These are phyloP conservation scores for Amphibalanus amphitrite DNA, from an alignment of 1,140 invertebrate species.

Conservation along the genomic window DNA sequence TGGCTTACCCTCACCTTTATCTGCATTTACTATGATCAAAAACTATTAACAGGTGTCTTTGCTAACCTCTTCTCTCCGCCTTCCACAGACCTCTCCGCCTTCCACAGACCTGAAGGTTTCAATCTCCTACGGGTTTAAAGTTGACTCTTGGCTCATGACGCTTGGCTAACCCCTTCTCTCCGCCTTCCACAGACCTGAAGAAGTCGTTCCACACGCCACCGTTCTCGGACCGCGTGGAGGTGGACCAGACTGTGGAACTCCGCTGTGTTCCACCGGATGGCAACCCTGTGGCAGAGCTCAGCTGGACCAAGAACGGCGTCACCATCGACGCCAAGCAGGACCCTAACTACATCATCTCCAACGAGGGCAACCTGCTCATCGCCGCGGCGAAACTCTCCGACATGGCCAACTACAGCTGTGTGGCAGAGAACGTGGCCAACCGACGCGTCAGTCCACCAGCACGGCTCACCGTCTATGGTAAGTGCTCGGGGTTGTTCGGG, in stretches of 20 bases:
- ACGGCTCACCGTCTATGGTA: conserved; percentile 81
- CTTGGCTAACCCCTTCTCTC: too few species aligned
- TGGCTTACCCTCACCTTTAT: too few species aligned
- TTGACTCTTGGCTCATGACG: too few species aligned
- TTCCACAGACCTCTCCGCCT: too few species aligned
- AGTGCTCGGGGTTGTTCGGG: conserved; percentile 29
- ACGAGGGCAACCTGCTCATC: conserved; percentile 74
- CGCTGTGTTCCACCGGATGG: conserved; percentile 78
- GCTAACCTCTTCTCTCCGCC: too few species aligned
- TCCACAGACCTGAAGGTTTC: conserved; percentile 57
- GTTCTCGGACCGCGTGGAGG: conserved; percentile 59
- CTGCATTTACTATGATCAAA: too few species aligned
- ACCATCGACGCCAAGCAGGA: conserved; percentile 37
- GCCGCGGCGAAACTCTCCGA: conserved; percentile 67
- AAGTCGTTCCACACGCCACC: conserved; percentile 65
- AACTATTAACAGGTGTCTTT: too few species aligned
- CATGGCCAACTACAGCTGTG: conserved; percentile 91
- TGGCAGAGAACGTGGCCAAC: conserved; percentile 83
- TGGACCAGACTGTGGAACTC: conserved; percentile 66
- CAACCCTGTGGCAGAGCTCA: conserved; percentile 63
- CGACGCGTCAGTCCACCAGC: conserved; percentile 69
- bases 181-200: conserved; percentile 47
- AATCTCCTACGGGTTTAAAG: too few species aligned
- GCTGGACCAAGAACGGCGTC: conserved; percentile 57
- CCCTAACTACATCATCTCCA: conserved; percentile 44